Evolutionary conservation across 2,888 invertebrate species (phyloP), one percentile per base, ranked within the genome.

Genomic region (Phrixothrix hirtus): DNA sequence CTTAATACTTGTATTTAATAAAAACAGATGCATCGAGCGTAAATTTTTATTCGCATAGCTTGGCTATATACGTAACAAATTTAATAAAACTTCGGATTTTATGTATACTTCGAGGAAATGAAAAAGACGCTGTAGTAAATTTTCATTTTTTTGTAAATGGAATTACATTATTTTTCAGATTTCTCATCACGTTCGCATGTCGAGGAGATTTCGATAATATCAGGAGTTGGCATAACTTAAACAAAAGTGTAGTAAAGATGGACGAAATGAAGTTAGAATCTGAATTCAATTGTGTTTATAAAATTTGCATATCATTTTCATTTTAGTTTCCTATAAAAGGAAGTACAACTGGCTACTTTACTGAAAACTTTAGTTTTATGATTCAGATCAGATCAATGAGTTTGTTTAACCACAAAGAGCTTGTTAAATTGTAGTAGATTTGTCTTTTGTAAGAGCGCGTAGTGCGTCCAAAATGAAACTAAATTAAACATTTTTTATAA

Each of bases 211-310:
- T 13, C 10, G 30, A 7, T 29, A 16, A 41, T 41, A 41, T 30
- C 30, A 30, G 39, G 29, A 41, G 14, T 41, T 30, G 29, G 30
- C 14, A 15, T 32, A 43, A 32, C 32, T 43, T 43, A 43, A 43
- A 43, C 25, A 32, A 27, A 35, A 34, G 26, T 35, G 34, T 44
- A 15, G 30, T 43, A 48, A 42, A 36, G 32, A 30, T 17, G 36
- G 36, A 36, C 31, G 39, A 45, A n/a, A n/a, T n/a, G 44, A 41
- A 41, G 30, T 41, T 50, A 55, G 57, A 61, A 56, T 57, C 55
- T 59, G 59, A 64, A 60, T 58, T 61, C 55, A 59, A 64, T 62
- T 61, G 60, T 52, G 60, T 58, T 61, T 58, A 55, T 60, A 45
- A 56, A 60, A 60, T 61, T 61, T 61, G 61, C 57, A 54, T 53